Evolutionary conservation across 2,888 invertebrate species (phyloP).

Genomic region (Drosophila longiperda): DNA sequence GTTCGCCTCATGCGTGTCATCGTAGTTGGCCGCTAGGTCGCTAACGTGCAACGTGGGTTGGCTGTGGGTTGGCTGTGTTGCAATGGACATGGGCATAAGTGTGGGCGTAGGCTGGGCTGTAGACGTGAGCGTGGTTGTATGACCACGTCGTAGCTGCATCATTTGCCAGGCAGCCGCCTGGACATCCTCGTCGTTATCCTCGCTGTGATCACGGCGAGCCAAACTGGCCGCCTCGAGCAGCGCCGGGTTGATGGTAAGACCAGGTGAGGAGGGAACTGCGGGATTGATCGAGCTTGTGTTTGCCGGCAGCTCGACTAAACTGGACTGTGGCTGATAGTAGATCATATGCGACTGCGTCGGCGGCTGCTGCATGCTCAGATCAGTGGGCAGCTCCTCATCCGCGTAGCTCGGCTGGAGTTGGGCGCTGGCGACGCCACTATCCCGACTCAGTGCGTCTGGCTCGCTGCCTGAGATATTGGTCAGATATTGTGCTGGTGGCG

Average conservation of each 20-base stretch:
- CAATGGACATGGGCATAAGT: neutral
- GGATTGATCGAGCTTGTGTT: conserved; percentile 26
- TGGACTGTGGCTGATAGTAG: conserved; percentile 57
- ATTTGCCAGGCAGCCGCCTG: conserved; percentile 75
- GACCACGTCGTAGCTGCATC: conserved; percentile 73
- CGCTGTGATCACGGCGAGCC: conserved; percentile 75
- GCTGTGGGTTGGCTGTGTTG: conserved; percentile 6
- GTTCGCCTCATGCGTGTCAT: conserved; percentile 76
- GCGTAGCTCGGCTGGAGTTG: conserved; percentile 44
- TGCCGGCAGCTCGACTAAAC: conserved; percentile 41
- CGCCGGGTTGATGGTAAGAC: conserved; percentile 84
- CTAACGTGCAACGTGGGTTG: conserved; percentile 63
- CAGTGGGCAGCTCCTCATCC: conserved; percentile 81
- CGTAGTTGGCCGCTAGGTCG: conserved; percentile 74
- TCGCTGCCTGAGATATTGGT: conserved; percentile 51
- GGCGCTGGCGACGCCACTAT: conserved; percentile 82
- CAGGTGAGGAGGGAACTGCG: conserved; percentile 14
- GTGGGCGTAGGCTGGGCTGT: conserved; percentile 15
- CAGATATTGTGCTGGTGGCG: conserved; percentile 59
- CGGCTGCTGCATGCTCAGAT: conserved; percentile 70
- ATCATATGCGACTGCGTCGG: conserved; percentile 32
- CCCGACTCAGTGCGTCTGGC: conserved; percentile 81
- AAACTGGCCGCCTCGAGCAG: conserved; percentile 84
- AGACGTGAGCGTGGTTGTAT: conserved; percentile 33
- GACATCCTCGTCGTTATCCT: conserved; percentile 70